Evolutionary conservation across 2,797 vertebrate genomes (phyloP).

Genomic region (Clangula hyemalis): DNA sequence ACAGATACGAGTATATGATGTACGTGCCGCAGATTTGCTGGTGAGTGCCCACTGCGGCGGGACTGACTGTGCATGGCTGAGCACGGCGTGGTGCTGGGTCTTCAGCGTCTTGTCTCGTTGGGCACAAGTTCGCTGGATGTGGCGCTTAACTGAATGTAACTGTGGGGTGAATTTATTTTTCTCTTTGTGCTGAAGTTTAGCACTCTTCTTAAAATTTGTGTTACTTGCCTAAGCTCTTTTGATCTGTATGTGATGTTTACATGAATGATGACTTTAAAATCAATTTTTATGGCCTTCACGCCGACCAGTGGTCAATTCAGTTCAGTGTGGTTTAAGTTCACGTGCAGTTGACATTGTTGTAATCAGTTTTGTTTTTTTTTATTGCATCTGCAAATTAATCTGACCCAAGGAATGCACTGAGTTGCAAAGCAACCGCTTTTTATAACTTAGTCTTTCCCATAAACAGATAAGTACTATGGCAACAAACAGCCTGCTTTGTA

Average conservation of each 20-base stretch:
- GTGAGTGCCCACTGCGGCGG: neutral
- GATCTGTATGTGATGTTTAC: neutral
- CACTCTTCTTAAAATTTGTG: neutral
- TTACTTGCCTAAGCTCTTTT: conserved; percentile 24
- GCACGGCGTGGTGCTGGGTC: neutral
- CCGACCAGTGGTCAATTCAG: conserved; percentile 1
- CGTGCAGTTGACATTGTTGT: neutral
- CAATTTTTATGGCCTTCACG: conserved; percentile 44
- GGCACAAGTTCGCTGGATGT: neutral
- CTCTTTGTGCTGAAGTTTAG: neutral
- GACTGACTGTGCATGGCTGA: neutral
- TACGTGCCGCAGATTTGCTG: neutral
- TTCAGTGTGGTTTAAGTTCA: conserved; percentile 30
- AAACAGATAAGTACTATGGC: neutral
- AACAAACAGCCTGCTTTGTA: neutral
- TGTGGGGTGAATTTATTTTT: neutral
- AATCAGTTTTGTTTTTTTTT: neutral
- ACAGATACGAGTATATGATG: neutral
- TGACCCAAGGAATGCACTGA: neutral
- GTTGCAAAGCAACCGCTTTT: neutral
- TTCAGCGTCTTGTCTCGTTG: neutral
- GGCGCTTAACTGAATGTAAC: conserved; percentile 35
- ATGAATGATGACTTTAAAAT: conserved; percentile 12
- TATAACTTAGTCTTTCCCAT: neutral
- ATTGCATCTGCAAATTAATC: neutral